Evolutionary conservation across 2,888 invertebrate genomes (phyloP).

Genomic region (Drosophila putrida): DNA sequence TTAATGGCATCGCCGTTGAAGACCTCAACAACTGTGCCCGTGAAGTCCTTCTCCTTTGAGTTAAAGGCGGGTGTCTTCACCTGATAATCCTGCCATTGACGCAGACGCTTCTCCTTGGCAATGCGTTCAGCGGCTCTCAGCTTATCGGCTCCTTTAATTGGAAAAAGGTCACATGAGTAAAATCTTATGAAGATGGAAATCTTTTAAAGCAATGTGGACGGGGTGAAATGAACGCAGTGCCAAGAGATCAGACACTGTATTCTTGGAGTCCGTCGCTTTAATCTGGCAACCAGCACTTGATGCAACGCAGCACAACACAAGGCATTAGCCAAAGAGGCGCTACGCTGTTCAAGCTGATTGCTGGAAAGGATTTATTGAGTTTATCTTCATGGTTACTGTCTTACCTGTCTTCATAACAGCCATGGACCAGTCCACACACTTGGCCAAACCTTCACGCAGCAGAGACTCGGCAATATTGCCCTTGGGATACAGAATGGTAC

Average conservation of each 20-base stretch:
- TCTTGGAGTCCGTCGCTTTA: slow-evolving; percentile 84
- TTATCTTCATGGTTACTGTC: too few relatives aligned
- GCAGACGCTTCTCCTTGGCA: slow-evolving; percentile 94
- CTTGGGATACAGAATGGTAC: slow-evolving; percentile 95
- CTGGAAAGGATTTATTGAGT: slow-evolving; percentile 8
- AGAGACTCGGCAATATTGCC: slow-evolving; percentile 97
- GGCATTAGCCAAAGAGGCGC: slow-evolving; percentile 60
- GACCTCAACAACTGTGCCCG: slow-evolving; percentile 94
- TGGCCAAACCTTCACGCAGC: slow-evolving; percentile 95
- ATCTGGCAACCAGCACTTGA: slow-evolving; percentile 69
- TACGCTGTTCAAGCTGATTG: slow-evolving; percentile 49
- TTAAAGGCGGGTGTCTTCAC: slow-evolving; percentile 90
- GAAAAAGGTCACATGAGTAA: background rate
- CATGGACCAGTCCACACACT: slow-evolving; percentile 97
- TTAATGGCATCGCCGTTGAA: slow-evolving; percentile 97
- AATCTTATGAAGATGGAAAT: background rate
- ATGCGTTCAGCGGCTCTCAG: slow-evolving; percentile 93
- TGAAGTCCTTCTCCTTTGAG: slow-evolving; percentile 93
- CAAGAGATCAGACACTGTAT: slow-evolving; percentile 67
- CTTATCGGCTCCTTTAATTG: slow-evolving; percentile 89
- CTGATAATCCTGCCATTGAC: slow-evolving; percentile 97
- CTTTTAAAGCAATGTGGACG: slow-evolving; percentile 71
- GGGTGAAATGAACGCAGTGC: slow-evolving; percentile 84
- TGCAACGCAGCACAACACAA: slow-evolving; percentile 56
- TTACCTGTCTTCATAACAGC: slow-evolving; percentile 90